Percentiles rank a stretch among this genome's conserved stretches.
Conservation (phyloP, 2,113 vertebrate species). For the Dasyornis broadbenti region DNA sequence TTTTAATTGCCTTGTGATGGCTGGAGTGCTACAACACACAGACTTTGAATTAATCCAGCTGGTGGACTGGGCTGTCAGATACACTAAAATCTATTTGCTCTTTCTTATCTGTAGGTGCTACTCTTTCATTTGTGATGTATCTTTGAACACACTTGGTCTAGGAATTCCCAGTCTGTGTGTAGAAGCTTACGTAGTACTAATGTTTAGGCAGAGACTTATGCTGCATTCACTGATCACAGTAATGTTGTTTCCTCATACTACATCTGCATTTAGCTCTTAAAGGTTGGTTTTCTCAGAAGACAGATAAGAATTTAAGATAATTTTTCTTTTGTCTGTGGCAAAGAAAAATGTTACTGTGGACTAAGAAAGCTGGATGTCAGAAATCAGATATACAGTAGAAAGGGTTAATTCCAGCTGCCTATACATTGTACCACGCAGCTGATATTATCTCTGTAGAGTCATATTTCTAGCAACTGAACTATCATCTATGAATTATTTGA, state of each 20-base stretch:
- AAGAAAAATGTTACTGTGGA: background rate
- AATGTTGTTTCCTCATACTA: background rate
- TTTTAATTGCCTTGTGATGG: conserved; percentile 35
- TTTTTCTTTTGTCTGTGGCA: background rate
- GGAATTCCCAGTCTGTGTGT: background rate
- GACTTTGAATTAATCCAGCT: conserved; percentile 14
- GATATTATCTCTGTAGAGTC: background rate
- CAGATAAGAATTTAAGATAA: background rate
- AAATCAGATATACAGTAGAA: background rate
- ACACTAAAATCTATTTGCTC: background rate
- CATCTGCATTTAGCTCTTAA: background rate
- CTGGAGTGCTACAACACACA: background rate
- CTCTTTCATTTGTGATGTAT: background rate
- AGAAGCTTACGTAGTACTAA: background rate
- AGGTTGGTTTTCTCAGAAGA: background rate
- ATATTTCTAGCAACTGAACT: background rate
- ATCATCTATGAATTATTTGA: background rate
- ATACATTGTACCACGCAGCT: background rate
- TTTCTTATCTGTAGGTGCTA: background rate
- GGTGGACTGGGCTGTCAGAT: conserved; percentile 1
- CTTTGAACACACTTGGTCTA: background rate
- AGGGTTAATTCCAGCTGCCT: background rate
- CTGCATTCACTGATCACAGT: background rate
- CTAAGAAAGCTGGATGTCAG: background rate
- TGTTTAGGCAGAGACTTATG: background rate